A percentile compares a stretch with the other conserved stretches of the same genome.
Evolutionary conservation across 2,113 vertebrate genomes (phyloP).

Genomic region (Alethe diademata): DNA sequence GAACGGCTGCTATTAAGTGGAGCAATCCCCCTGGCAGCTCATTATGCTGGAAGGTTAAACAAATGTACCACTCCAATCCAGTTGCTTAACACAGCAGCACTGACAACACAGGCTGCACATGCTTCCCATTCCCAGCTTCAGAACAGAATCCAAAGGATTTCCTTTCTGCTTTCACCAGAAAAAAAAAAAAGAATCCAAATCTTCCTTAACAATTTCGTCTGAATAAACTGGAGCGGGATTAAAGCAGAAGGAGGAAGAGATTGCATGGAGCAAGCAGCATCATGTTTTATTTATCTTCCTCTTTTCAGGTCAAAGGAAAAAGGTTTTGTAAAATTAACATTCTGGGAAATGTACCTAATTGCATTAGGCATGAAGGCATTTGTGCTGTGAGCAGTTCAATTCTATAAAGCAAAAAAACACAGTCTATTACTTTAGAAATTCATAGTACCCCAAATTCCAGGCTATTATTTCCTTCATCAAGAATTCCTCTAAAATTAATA

Average conservation of each 20-base stretch:
- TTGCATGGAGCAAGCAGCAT: neutral
- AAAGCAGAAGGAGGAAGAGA: neutral
- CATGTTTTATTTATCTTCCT: slow-evolving; percentile 61
- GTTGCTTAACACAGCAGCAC: slow-evolving; percentile 44
- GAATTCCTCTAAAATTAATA: neutral
- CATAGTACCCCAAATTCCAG: neutral
- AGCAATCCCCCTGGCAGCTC: slow-evolving; percentile 69
- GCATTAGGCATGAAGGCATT: neutral
- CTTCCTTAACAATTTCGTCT: slow-evolving; percentile 1
- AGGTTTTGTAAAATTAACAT: slow-evolving; percentile 42
- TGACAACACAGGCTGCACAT: neutral
- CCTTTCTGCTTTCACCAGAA: neutral
- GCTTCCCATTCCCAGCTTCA: neutral
- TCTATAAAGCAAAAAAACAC: neutral
- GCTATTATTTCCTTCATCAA: neutral
- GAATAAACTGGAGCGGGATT: neutral
- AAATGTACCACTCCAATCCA: slow-evolving; percentile 69
- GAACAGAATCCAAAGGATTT: slow-evolving; percentile 6
- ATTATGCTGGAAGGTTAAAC: slow-evolving; percentile 71
- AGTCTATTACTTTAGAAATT: neutral
- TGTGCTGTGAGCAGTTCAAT: neutral
- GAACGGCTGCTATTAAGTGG: slow-evolving; percentile 66
- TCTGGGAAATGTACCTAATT: slow-evolving; percentile 38
- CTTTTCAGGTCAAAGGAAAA: slow-evolving; percentile 61
- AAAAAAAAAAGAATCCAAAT: neutral